Conservation (phyloP, 1,140 invertebrate species). For the Aethina tumida region DNA sequence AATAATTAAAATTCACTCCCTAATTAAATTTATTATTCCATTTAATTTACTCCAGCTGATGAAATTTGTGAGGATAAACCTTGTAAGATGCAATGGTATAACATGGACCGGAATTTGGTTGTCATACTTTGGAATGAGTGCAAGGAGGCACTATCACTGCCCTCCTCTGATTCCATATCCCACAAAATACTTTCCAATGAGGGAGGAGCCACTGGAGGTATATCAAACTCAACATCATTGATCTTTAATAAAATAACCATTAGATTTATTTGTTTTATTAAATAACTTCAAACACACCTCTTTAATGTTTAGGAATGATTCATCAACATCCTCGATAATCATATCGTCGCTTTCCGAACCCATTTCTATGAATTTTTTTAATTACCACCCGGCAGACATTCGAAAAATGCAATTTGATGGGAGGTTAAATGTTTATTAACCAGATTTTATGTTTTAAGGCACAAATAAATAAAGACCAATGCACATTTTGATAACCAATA, state of each 20-base stretch:
- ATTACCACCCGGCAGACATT: no score
- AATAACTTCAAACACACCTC: slow-evolving; percentile 24
- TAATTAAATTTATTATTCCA: slow-evolving; percentile 4
- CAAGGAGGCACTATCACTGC: slow-evolving; percentile 44
- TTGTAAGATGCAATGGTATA: slow-evolving; percentile 72
- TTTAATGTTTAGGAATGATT: slow-evolving; percentile 31
- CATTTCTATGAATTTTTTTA: slow-evolving; percentile 23
- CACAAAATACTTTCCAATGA: slow-evolving; percentile 78
- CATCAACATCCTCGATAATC: slow-evolving; percentile 31
- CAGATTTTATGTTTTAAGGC: no score
- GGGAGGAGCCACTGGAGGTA: slow-evolving; percentile 67
- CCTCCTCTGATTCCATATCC: slow-evolving; percentile 55
- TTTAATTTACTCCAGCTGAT: slow-evolving; percentile 58
- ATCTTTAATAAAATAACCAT: slow-evolving; percentile 39
- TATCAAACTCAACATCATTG: slow-evolving; percentile 75
- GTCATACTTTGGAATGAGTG: slow-evolving; percentile 40
- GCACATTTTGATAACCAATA: no score
- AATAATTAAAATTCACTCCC: slow-evolving; percentile 19
- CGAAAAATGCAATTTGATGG: no score
- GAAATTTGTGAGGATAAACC: slow-evolving; percentile 78
- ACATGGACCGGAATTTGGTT: slow-evolving; percentile 51
- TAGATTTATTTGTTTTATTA: not conserved
- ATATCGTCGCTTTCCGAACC: slow-evolving; percentile 31
- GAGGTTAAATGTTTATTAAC: no score
- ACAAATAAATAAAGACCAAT: no score